Conservation (phyloP, 2,797 vertebrate species). For the Dendrocincla fuliginosa region DNA sequence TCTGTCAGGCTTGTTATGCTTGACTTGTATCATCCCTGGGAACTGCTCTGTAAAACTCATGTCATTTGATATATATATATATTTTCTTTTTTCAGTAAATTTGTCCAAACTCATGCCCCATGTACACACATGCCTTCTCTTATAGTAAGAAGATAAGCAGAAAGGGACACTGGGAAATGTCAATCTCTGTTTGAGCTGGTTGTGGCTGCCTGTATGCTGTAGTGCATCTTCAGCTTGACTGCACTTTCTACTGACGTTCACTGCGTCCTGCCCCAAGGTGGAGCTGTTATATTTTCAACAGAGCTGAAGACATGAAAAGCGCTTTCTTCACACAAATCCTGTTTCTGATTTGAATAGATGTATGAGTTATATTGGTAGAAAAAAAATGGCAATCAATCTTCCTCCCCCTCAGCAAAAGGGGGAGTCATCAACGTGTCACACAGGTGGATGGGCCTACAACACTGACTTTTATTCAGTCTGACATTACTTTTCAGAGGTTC, state of each 20-base stretch:
- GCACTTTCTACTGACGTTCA: neutral
- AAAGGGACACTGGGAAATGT: neutral
- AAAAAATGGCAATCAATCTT: neutral
- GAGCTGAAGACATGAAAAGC: neutral
- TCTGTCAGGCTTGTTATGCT: neutral
- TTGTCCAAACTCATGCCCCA: neutral
- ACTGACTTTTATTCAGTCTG: neutral
- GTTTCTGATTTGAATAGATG: slow-evolving; percentile 1
- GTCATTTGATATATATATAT: neutral
- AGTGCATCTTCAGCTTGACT: neutral
- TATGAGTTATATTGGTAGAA: neutral
- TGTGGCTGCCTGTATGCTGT: neutral
- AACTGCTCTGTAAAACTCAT: neutral
- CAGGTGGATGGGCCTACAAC: neutral
- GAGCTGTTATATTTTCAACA: slow-evolving; percentile 69
- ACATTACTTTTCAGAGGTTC: neutral
- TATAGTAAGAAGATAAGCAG: neutral
- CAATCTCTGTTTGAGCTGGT: neutral
- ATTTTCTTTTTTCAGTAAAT: neutral
- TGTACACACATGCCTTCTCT: neutral
- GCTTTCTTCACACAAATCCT: neutral
- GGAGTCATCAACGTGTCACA: neutral
- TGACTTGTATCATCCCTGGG: neutral
- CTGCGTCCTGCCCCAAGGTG: slow-evolving; percentile 64
- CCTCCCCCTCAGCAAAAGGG: neutral